Percentiles rank a stretch among this genome's conserved stretches.
Evolutionary conservation across 2,113 vertebrate species (phyloP).

Genomic region (Rafetus swinhoei): DNA sequence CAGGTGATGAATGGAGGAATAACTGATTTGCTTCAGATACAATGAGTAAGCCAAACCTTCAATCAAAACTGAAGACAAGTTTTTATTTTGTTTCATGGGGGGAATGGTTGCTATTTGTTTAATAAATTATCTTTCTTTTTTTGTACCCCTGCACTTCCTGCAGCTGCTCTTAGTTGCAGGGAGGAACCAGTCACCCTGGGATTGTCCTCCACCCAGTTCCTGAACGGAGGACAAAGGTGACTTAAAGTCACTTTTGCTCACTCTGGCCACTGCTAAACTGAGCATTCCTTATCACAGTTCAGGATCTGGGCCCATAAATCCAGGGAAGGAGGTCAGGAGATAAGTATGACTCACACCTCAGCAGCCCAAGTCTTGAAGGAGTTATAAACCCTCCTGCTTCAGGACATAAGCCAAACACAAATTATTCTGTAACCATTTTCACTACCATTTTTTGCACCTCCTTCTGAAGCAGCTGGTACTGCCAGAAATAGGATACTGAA

Average conservation of each 20-base stretch:
- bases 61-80: not conserved
- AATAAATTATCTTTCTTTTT: not conserved
- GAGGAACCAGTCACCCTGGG: not conserved
- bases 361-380: not conserved
- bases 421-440: not conserved
- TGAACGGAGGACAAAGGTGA: constrained; percentile 51
- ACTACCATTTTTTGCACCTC: not conserved
- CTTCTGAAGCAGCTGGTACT: not conserved
- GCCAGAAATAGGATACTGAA: not conserved
- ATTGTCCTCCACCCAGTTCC: not conserved
- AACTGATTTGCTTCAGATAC: fast-evolving
- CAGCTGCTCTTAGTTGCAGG: constrained; percentile 10
- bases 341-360: not conserved
- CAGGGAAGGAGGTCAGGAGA: not conserved
- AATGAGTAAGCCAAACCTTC: not conserved
- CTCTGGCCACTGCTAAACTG: not conserved
- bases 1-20: fast-evolving
- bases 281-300: not conserved
- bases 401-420: not conserved
- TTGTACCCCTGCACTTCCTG: not conserved
- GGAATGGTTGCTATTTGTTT: not conserved
- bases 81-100: not conserved
- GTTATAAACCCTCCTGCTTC: not conserved
- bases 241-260: constrained; percentile 1
- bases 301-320: not conserved